Evolutionary conservation across 2,888 invertebrate species (phyloP).

Genomic region (Drosophila putrida): DNA sequence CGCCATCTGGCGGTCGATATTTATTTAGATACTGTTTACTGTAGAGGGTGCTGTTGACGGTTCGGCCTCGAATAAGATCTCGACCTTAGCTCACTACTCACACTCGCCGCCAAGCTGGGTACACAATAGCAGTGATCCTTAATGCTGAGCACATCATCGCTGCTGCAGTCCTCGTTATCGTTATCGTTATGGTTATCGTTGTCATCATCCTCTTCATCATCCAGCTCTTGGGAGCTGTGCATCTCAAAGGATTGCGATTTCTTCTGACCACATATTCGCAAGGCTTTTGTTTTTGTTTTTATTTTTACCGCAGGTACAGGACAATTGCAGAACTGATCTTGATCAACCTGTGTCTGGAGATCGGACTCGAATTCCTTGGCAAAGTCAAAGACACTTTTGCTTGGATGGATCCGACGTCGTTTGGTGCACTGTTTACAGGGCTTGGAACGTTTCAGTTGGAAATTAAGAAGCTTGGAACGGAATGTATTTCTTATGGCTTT

Average conservation of each 20-base stretch:
- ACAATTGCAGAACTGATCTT: constrained; percentile 83
- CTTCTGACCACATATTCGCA: constrained; percentile 48
- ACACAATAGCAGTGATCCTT: constrained; percentile 85
- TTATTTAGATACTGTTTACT: constrained; percentile 39
- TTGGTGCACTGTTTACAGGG: constrained; percentile 84
- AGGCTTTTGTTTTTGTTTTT: constrained; percentile 28
- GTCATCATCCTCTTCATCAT: constrained; percentile 40
- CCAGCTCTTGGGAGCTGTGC: constrained; percentile 58
- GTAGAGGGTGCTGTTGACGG: constrained; percentile 41
- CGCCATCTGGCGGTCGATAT: constrained; percentile 21
- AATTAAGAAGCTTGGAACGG: constrained; percentile 83
- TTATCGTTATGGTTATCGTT: constrained; percentile 48
- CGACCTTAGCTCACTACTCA: constrained; percentile 75
- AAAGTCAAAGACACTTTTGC: constrained; percentile 84
- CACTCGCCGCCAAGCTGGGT: constrained; percentile 84
- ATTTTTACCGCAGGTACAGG: constrained; percentile 30
- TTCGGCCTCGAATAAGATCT: constrained; percentile 20
- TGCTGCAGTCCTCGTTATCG: constrained; percentile 71
- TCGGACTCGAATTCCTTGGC: constrained; percentile 80
- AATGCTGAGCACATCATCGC: constrained; percentile 82
- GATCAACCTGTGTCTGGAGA: constrained; percentile 13
- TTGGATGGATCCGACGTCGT: constrained; percentile 83
- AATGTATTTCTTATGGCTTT: constrained; percentile 84
- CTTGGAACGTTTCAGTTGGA: constrained; percentile 80
- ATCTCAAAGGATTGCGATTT: constrained; percentile 59